Base-by-base conservation (phyloP, 2,113 vertebrate species). In the Eudorcas thomsonii region DNA sequence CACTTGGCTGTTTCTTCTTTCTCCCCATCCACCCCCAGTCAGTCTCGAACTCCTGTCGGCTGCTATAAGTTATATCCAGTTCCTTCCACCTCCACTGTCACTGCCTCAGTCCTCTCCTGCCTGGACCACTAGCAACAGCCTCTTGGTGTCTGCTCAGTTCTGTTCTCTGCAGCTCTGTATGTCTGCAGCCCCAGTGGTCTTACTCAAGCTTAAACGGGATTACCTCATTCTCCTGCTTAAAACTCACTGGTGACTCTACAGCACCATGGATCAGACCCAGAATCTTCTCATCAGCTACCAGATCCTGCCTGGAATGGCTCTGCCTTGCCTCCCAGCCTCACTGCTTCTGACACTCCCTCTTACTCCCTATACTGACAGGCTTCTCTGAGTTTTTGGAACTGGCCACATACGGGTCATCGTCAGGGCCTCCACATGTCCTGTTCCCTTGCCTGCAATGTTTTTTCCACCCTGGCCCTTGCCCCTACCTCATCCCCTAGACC, bases 381-480 rank as follows among this genome's bases (percentile, higher is more conserved):
- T 62, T 50, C 77, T 48, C 81, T 0, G 14, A 7, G 57, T 10
- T 28, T 43, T 52, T 11, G 15, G 28, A n/a, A 36, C 36, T 71
- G 26, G 43, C 14, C 26, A 4, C 25, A 4, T 78, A 30, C 48
- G 25, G 85, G 48, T 84, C 33, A 12, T 74, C 21, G 25, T 0
- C 8, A 9, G 57, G 23, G n/a, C n/a, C 14, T 43, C 13, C 1
- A 17, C 6, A n/a, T 13, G 4, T 2, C 2, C 33, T 45, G 4
- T 45, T 64, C 11, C 26, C 36, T 86, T 26, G 16, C 6, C 39
- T 23, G 26, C 11, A 45, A 4, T 5, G 5, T 77, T 77, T 55
- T 59, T 94, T 77, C 39, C 50, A 10, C 54, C 45, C 5, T 6
- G 17, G 3, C 48, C 14, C 55, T 30, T 28, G 10, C 12, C 0